A percentile compares a stretch with the other conserved stretches of the same genome.
Conservation (phyloP, 2,797 vertebrate genomes). For the Crocodylus rhombifer region DNA sequence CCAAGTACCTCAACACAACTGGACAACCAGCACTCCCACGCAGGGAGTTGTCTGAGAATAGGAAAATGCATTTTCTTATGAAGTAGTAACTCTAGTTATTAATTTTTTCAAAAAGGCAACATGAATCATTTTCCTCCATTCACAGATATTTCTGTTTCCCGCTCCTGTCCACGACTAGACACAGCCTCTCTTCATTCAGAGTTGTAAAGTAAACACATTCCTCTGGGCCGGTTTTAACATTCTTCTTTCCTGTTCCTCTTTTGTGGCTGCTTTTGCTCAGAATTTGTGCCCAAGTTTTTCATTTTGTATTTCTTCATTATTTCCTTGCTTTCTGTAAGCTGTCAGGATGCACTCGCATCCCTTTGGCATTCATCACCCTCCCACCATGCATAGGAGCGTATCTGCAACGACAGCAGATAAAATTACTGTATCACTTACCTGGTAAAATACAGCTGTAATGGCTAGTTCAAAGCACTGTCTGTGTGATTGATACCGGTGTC, state of each 20-base stretch:
- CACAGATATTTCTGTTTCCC: background rate
- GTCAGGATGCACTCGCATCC: too few relatives aligned
- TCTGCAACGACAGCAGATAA: background rate
- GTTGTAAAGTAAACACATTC: background rate
- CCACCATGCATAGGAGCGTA: background rate
- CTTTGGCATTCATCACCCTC: background rate
- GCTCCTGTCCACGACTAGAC: background rate
- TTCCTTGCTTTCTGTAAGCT: background rate
- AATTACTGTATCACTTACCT: background rate
- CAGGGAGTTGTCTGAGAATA: background rate
- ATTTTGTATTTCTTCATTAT: background rate
- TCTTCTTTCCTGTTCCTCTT: background rate
- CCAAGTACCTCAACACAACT: background rate
- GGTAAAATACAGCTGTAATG: background rate
- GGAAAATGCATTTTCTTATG: background rate
- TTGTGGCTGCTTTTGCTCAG: background rate
- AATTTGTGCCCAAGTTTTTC: background rate
- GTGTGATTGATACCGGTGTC: background rate
- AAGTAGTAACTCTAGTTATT: background rate
- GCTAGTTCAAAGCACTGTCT: background rate
- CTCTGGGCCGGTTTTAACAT: background rate
- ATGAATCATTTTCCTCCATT: background rate
- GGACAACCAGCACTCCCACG: background rate
- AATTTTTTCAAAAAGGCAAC: background rate
- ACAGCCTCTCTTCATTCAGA: background rate